A percentile compares a stretch with the other conserved stretches of the same genome.
phyloP scores from a whole-genome alignment of 2,113 vertebrate species.

The Eira barbara region DNA sequence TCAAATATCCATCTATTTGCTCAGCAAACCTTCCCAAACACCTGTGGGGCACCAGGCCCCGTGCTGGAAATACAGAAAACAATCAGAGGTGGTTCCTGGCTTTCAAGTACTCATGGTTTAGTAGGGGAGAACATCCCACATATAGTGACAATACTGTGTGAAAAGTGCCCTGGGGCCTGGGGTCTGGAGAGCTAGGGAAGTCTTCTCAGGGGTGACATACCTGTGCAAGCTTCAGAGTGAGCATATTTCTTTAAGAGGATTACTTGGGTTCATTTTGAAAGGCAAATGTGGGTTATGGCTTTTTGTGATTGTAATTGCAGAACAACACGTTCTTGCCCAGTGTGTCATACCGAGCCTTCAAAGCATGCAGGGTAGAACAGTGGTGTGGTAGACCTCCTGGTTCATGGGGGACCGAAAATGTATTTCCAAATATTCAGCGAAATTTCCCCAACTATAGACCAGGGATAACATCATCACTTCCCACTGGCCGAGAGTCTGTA shows the following conservation, averaged over 20 bases:
- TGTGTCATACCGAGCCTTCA: not conserved
- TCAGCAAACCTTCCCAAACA: not conserved
- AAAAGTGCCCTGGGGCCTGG: not conserved
- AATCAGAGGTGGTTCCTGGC: not conserved
- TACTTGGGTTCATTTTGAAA: conserved; percentile 27
- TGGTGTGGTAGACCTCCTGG: not conserved
- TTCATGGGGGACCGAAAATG: not conserved
- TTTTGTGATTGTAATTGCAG: not conserved
- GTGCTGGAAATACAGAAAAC: not conserved
- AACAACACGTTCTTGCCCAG: not conserved
- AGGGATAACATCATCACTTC: not conserved
- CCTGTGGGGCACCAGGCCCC: not conserved
- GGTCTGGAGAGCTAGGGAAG: not conserved
- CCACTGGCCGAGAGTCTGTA: not conserved
- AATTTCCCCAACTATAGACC: not conserved
- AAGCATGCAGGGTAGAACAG: not conserved
- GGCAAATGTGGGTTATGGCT: not conserved
- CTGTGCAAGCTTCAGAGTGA: not conserved
- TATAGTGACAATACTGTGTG: not conserved
- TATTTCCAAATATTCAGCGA: not conserved
- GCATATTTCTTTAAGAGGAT: not conserved
- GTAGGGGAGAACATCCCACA: not conserved
- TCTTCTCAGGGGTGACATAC: not conserved
- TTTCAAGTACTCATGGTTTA: not conserved
- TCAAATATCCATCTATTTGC: not conserved